Conservation (phyloP, 2,113 vertebrate genomes). For the Globicephala melas region DNA sequence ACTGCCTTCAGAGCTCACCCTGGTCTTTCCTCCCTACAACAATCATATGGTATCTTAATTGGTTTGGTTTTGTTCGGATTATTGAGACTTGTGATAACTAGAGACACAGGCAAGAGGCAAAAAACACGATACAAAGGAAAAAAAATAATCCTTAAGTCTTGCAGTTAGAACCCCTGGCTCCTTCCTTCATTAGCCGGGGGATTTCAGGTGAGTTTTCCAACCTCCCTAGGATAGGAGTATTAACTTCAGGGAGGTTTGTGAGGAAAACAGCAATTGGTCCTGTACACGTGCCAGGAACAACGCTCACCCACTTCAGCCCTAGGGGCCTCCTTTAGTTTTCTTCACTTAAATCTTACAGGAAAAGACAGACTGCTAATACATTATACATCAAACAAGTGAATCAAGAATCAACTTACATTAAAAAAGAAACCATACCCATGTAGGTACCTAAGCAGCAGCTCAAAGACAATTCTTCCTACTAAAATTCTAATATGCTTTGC, state of each 20-base stretch:
- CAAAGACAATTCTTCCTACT: neutral
- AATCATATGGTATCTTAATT: neutral
- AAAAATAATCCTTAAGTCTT: neutral
- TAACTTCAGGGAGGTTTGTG: neutral
- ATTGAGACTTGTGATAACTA: neutral
- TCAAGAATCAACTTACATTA: slow-evolving; percentile 9
- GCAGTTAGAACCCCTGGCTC: neutral
- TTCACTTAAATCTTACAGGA: neutral
- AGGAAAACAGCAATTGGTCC: neutral
- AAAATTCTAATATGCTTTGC: neutral
- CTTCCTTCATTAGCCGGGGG: neutral
- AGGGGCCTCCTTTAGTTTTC: neutral
- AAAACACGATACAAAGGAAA: neutral
- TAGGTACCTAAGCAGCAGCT: neutral
- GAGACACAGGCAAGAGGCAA: neutral
- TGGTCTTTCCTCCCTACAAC: neutral
- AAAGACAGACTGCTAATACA: neutral
- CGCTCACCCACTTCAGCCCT: neutral
- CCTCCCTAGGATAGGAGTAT: neutral
- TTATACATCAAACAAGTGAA: neutral
- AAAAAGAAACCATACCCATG: neutral
- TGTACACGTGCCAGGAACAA: neutral
- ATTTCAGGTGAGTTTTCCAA: neutral
- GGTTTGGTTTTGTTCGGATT: neutral
- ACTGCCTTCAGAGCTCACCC: neutral